Percentiles rank a stretch among this genome's conserved stretches.
phyloP scores from a whole-genome alignment of 1,140 invertebrate species.

The Ptiloglossa arizonensis region DNA sequence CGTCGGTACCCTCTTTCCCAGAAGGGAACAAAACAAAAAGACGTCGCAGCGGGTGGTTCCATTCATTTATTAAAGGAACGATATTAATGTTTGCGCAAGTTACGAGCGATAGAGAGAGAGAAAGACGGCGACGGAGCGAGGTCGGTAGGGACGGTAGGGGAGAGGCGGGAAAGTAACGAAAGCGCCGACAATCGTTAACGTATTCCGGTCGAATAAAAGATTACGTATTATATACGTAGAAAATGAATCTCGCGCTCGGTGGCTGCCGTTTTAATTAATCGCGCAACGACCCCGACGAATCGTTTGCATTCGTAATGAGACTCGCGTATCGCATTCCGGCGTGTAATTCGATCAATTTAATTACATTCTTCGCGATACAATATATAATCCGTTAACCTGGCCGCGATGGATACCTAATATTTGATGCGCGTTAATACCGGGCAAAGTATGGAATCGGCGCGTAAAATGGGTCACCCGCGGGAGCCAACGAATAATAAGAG shows the following conservation, averaged over 20 bases:
- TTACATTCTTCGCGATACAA: conserved; percentile 11
- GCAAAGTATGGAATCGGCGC: conserved; percentile 13
- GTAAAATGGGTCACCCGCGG: conserved; percentile 21
- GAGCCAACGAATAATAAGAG: conserved; percentile 22
- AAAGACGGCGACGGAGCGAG: too few relatives aligned
- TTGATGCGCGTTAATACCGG: conserved; percentile 18
- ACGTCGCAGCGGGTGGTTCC: background rate
- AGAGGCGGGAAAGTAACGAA: background rate
- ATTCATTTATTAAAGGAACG: conserved; percentile 44
- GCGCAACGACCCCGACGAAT: conserved; percentile 4
- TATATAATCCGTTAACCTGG: background rate
- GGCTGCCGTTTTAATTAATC: conserved; percentile 44
- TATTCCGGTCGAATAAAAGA: conserved; percentile 36
- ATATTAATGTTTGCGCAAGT: conserved; percentile 49
- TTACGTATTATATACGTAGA: conserved; percentile 24
- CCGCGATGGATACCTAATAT: conserved; percentile 29
- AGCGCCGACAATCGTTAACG: background rate
- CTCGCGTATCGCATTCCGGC: conserved; percentile 30
- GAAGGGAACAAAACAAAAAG: conserved; percentile 22
- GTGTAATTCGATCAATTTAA: conserved; percentile 41
- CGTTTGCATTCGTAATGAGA: conserved; percentile 15
- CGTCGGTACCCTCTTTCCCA: background rate
- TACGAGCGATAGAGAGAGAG: background rate
- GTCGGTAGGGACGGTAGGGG: too few relatives aligned
- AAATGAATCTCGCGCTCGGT: conserved; percentile 3